phyloP scores from a whole-genome alignment of 2,888 invertebrate genomes.

The Phragmatobia fuliginosa region DNA sequence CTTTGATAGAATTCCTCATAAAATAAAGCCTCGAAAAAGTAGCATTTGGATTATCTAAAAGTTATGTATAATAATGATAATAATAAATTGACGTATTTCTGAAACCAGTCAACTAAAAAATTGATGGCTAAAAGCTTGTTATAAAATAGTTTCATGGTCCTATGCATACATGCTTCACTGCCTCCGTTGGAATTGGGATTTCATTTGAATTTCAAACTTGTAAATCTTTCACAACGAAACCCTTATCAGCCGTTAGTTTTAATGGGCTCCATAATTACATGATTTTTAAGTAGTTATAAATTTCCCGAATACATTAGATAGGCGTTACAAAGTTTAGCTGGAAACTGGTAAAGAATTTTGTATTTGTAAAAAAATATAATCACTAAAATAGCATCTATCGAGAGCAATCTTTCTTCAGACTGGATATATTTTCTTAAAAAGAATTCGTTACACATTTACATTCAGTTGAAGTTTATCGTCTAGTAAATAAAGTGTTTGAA shows the following conservation, averaged over 20 bases:
- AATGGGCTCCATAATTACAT: slow-evolving; percentile 41
- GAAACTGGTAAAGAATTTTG: slow-evolving; percentile 31
- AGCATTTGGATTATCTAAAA: slow-evolving; percentile 40
- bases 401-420: slow-evolving; percentile 19
- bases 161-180: slow-evolving; percentile 12
- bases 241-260: slow-evolving; percentile 32
- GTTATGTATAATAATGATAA: slow-evolving; percentile 39
- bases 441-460: slow-evolving; percentile 7
- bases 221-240: slow-evolving; percentile 15
- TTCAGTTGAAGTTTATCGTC: slow-evolving; percentile 6
- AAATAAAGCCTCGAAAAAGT: slow-evolving; percentile 52
- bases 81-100: slow-evolving; percentile 42
- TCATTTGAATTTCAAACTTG: slow-evolving; percentile 31
- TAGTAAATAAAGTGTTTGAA: slow-evolving; percentile 20
- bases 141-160: slow-evolving; percentile 28
- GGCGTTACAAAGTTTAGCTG: slow-evolving; percentile 31
- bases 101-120: slow-evolving; percentile 23
- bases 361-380: slow-evolving; percentile 33
- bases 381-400: slow-evolving; percentile 27
- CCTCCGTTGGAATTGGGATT: slow-evolving; percentile 3
- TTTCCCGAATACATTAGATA: slow-evolving; percentile 31
- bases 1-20: slow-evolving; percentile 60
- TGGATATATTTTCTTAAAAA: slow-evolving; percentile 17
- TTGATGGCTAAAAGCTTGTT: slow-evolving; percentile 21
- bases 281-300: slow-evolving; percentile 44